Evolutionary conservation across 2,797 vertebrate genomes (phyloP), one percentile per base, ranked within the genome.

Genomic region (Hipposideros larvatus): DNA sequence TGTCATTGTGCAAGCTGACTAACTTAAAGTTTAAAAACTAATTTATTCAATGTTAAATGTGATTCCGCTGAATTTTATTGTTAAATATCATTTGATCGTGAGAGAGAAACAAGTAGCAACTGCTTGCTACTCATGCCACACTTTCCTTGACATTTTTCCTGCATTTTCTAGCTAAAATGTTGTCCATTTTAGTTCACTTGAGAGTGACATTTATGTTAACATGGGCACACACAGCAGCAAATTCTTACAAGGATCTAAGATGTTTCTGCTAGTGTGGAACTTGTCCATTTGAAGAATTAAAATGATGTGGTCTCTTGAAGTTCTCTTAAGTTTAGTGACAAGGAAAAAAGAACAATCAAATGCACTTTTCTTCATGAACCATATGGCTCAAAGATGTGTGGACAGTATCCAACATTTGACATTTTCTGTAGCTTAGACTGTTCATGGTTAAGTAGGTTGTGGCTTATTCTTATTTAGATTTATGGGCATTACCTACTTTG

Each of bases 31-130:
- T 80, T 63, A 51, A 91, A 73, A 91, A 71, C 34, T 21, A 26
- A 65, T 73, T 94, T 93, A 65, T 26, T 88, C 48, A 7, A 1
- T 24, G 24, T 90, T 92, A 83, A 96, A 95, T 83, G 48, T 93
- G 24, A 88, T 87, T 94, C 97, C 92, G 78, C 85, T 2, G 0
- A 91, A 91, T 91, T 96, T 97, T 97, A 80, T 94, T 93, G 93
- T 94, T 97, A 96, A 97, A 95, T 93, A 63, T 82, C 90, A 78
- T 97, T 96, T 96, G 89, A 96, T 96, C 61, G 63, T 26, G 90
- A 73, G 28, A 82, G 22, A 89, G 93, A 97, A 94, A 6, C 89
- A 87, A 97, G 95, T 94, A 98, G 97, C 80, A 97, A 79, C 87
- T 51, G 48, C 48, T 51, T 96, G 97, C 86, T 97, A 90, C 68